Conservation (phyloP, 2,888 invertebrate genomes). For the Torymus tubicola region DNA sequence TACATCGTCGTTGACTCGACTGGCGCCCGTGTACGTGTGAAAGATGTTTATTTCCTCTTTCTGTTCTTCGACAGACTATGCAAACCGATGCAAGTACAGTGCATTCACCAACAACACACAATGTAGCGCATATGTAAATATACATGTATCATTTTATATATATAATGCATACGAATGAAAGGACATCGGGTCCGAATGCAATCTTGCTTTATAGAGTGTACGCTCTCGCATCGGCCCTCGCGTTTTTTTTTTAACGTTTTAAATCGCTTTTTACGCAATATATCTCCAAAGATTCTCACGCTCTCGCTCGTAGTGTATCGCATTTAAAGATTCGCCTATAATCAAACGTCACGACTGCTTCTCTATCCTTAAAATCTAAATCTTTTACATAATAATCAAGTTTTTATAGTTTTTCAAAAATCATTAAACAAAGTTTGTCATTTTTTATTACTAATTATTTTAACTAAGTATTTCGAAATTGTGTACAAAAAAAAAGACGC, state of each 20-base stretch:
- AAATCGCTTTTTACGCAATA: conserved; percentile 8
- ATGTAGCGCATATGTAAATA: conserved; percentile 56
- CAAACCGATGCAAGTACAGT: conserved; percentile 54
- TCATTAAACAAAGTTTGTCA: conserved; percentile 21
- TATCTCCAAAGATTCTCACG: conserved; percentile 21
- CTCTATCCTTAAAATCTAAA: conserved; percentile 44
- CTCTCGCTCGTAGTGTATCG: conserved; percentile 3
- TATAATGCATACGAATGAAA: conserved; percentile 59
- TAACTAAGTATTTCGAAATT: too few relatives aligned
- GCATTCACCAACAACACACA: conserved; percentile 56
- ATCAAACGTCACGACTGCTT: conserved; percentile 31
- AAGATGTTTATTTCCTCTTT: conserved; percentile 41
- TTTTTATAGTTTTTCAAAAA: conserved; percentile 52
- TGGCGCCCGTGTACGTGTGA: conserved; percentile 38
- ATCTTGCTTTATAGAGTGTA: conserved; percentile 62
- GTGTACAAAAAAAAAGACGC: too few relatives aligned
- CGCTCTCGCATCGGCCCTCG: conserved; percentile 48
- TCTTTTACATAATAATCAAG: conserved; percentile 53
- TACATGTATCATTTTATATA: conserved; percentile 59
- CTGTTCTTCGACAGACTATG: conserved; percentile 48
- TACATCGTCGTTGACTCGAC: conserved; percentile 48
- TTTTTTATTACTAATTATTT: too few relatives aligned
- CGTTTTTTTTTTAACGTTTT: conserved; percentile 30
- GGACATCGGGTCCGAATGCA: conserved; percentile 64
- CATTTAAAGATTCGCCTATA: conserved; percentile 18